Base-by-base conservation (phyloP, 1,140 invertebrate genomes). In the Euwallacea similis region DNA sequence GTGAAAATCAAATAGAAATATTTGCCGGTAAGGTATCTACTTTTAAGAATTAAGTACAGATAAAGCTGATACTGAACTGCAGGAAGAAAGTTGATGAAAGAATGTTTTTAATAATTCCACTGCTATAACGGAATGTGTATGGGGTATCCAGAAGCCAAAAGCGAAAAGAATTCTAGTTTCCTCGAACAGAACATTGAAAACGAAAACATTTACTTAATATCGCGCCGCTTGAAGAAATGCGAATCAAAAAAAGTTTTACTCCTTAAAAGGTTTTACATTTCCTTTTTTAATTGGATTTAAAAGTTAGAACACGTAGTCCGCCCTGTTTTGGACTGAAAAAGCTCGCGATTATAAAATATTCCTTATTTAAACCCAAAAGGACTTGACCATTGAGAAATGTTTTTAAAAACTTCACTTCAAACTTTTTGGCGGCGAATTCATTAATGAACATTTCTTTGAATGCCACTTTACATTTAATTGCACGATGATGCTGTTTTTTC, bases 391-490 rank as follows among this genome's bases (percentile, higher is more conserved):
- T 64, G 66, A 74, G 61, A 15, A 71, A 55, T 54, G 61, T 50
- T 69, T 71, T 67, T 59, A 42, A 74, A 71, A 62, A 73, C 59
- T 61, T 62, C 44, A 71, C 63, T 74, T 62, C 10, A 60, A 76
- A 65, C 66, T 73, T 74, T 61, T 68, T 43, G 60, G 4, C 46
- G 60, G 7, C 59, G 41, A 59, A 69, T 69, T 73, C 73, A 73
- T 71, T 75, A 69, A 73, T 69, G 55, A 72, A 72, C 53, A 53
- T 58, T 74, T 72, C 62, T 66, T 72, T 59, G 61, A 72, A 55
- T 69, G 50, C 66, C 66, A 73, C 65, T 74, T 74, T 66, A 69
- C 66, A 66, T 69, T 63, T 69, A 72, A 74, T 72, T 74, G 73
- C 69, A 62, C 16, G 54, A 62, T 63, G 59, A 69, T 62, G 67